These are phyloP conservation scores for Pseudochirops corinnae DNA, from an alignment of 2,797 vertebrate species.

Conservation along the genomic window DNA sequence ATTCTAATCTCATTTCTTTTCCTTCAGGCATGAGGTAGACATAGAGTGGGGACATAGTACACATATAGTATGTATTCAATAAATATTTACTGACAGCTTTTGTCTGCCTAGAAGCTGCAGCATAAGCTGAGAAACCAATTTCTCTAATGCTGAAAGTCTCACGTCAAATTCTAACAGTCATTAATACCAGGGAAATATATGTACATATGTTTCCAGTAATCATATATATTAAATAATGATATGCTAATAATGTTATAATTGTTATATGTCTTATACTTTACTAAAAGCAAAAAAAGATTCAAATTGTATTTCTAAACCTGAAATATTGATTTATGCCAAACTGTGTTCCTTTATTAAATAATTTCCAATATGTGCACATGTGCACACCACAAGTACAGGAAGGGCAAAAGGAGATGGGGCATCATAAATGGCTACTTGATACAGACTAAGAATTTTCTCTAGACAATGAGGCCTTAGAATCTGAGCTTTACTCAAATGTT, in stretches of 20 bases:
- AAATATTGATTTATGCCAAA: neutral
- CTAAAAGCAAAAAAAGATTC: conserved; percentile 32
- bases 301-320: neutral
- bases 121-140: neutral
- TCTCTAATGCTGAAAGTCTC: neutral
- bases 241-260: neutral
- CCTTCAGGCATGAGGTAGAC: neutral
- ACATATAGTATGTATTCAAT: neutral
- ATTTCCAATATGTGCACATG: neutral
- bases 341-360: neutral
- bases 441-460: neutral
- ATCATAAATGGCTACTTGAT: neutral
- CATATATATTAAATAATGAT: neutral
- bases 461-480: neutral
- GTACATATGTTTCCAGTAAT: neutral
- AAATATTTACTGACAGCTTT: neutral
- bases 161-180: neutral
- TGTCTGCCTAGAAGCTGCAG: neutral
- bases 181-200: neutral
- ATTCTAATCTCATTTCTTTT: conserved; percentile 12
- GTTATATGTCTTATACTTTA: conserved; percentile 19
- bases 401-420: neutral
- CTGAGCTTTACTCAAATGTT: neutral
- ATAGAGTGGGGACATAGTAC: too few species aligned
- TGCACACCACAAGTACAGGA: neutral